Percentiles rank a stretch among this genome's conserved stretches.
Evolutionary conservation across 2,113 vertebrate genomes (phyloP).

Genomic region (Macaca nemestrina): DNA sequence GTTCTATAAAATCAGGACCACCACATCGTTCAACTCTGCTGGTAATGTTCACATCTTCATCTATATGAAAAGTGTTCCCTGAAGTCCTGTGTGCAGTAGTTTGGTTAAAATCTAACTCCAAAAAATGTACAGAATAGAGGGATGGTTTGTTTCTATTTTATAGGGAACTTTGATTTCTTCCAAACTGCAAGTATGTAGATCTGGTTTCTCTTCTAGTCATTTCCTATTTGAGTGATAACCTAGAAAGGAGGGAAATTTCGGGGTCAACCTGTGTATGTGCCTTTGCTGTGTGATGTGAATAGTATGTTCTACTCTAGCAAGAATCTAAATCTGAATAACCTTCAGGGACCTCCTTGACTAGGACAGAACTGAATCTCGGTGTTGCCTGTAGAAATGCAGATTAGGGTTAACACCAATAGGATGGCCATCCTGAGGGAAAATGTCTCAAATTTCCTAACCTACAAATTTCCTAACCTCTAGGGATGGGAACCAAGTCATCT

Average conservation of each 20-base stretch:
- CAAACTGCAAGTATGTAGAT: background rate
- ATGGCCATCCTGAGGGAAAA: background rate
- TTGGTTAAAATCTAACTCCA: background rate
- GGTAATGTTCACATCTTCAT: background rate
- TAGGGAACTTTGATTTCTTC: background rate
- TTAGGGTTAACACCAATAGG: background rate
- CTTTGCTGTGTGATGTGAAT: background rate
- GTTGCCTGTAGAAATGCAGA: background rate
- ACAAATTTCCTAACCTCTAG: background rate
- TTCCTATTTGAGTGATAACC: background rate
- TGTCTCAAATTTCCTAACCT: background rate
- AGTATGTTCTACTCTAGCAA: background rate
- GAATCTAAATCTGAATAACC: background rate
- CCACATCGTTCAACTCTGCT: background rate
- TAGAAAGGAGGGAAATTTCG: background rate
- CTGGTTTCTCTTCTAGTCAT: background rate
- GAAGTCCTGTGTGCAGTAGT: background rate
- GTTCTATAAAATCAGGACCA: background rate
- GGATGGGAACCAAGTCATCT: background rate
- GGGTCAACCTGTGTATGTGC: background rate
- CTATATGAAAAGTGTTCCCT: background rate
- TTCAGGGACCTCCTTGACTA: background rate
- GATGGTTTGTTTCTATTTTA: background rate
- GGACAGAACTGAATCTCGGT: background rate
- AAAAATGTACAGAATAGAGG: background rate